A percentile compares a stretch with the other conserved stretches of the same genome.
phyloP scores from a whole-genome alignment of 64 coral and sea anemone genomes.

The Acropora tenuis region DNA sequence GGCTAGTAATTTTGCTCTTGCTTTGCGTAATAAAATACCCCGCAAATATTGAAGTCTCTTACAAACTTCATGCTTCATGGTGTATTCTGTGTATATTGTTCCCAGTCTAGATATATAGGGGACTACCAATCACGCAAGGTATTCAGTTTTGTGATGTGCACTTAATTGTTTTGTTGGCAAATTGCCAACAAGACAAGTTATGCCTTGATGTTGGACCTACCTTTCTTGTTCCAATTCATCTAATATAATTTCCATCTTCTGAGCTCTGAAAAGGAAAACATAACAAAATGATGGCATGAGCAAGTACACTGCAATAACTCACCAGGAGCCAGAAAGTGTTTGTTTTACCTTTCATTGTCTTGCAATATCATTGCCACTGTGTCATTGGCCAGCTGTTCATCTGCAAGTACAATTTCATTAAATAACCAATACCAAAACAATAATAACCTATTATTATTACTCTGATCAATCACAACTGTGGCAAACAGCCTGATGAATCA shows the following conservation, averaged over 20 bases:
- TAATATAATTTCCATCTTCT: conserved; percentile 63
- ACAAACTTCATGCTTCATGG: too few species aligned
- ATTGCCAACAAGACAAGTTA: too few species aligned
- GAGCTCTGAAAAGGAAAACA: conserved; percentile 35
- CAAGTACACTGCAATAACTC: neutral
- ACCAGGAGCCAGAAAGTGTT: neutral
- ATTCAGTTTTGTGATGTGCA: too few species aligned
- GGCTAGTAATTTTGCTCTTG: neutral
- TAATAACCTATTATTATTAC: too few species aligned
- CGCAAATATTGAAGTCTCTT: too few species aligned
- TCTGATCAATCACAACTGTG: too few species aligned
- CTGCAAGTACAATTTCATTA: conserved; percentile 5
- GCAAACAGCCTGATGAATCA: too few species aligned
- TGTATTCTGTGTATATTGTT: too few species aligned
- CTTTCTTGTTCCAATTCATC: conserved; percentile 79
- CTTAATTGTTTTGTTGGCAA: too few species aligned
- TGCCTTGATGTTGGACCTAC: neutral
- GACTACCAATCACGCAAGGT: too few species aligned
- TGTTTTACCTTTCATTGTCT: conserved; percentile 88
- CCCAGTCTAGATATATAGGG: too few species aligned
- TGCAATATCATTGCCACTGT: conserved; percentile 91
- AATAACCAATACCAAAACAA: too few species aligned
- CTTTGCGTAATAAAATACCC: neutral
- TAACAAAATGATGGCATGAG: neutral
- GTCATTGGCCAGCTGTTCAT: conserved; percentile 89